These are phyloP conservation scores for Polydesmus complanatus DNA, from an alignment of 2,888 invertebrate species.

Conservation along the genomic window DNA sequence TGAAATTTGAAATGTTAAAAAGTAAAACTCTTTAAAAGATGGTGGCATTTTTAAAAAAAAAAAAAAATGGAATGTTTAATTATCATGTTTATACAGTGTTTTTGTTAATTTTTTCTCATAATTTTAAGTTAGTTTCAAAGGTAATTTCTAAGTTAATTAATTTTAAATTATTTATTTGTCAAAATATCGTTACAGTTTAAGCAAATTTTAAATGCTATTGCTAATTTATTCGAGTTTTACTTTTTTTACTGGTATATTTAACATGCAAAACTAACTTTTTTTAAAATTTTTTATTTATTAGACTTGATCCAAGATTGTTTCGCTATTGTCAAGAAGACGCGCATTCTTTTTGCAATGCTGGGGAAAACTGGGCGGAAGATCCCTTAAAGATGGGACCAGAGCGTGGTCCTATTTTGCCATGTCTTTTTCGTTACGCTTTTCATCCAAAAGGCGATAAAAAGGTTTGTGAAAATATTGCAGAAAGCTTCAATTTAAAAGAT, in stretches of 20 bases:
- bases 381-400: conserved; percentile 54
- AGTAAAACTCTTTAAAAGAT: not conserved
- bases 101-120: too few relatives aligned
- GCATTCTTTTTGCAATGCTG: conserved; percentile 61
- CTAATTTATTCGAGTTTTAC: not conserved
- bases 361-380: conserved; percentile 57
- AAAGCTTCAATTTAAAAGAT: not conserved
- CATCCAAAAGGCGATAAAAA: conserved; percentile 26
- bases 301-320: conserved; percentile 76
- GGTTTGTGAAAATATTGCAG: not conserved
- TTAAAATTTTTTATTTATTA: conserved; percentile 23
- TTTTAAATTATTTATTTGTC: too few relatives aligned
- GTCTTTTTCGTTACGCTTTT: conserved; percentile 56
- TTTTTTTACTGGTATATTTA: not conserved
- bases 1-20: not conserved
- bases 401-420: conserved; percentile 70
- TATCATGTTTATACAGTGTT: too few relatives aligned
- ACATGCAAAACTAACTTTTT: not conserved
- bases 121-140: too few relatives aligned
- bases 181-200: not conserved
- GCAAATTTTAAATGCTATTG: not conserved
- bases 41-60: too few relatives aligned
- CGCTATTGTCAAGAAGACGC: conserved; percentile 80
- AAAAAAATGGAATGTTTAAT: too few relatives aligned
- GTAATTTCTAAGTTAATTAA: too few relatives aligned